Percentiles rank a stretch among this genome's conserved stretches.
These are phyloP conservation scores for Drosophila chauvacae DNA, from an alignment of 1,140 invertebrate species.

Conservation along the genomic window DNA sequence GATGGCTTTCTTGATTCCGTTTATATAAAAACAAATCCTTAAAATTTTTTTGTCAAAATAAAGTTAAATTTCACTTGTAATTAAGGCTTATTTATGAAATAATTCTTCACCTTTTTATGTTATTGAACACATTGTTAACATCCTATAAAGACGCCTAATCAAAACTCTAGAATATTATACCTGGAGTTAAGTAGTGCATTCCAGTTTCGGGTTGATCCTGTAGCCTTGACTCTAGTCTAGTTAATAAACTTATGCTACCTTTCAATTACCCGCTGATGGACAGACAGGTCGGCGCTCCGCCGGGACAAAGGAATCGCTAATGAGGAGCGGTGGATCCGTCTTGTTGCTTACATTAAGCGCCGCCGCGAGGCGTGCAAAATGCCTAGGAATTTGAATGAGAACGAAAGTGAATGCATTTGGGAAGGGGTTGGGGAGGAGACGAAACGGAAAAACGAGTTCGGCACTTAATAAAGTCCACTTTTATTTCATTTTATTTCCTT, in stretches of 20 bases:
- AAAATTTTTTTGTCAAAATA: not conserved
- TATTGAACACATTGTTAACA: too few relatives aligned
- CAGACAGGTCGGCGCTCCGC: conserved; percentile 61
- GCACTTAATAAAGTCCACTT: conserved; percentile 66
- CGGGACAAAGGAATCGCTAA: conserved; percentile 71
- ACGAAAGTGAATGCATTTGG: conserved; percentile 56
- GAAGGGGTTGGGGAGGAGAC: not conserved
- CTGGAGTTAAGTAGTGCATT: not conserved
- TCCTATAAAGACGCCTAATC: accelerated
- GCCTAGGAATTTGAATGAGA: conserved; percentile 76
- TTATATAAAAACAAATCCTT: not conserved
- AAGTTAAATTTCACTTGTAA: not conserved
- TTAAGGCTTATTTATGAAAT: not conserved
- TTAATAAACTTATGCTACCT: conserved; percentile 59
- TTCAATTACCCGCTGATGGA: conserved; percentile 44
- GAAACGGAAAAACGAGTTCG: conserved; percentile 31
- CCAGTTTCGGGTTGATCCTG: conserved; percentile 1
- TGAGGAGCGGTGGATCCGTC: conserved; percentile 66
- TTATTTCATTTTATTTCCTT: conserved; percentile 26
- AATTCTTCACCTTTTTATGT: too few relatives aligned
- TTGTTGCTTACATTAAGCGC: conserved; percentile 73
- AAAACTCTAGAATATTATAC: too few relatives aligned
- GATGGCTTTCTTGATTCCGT: conserved; percentile 10
- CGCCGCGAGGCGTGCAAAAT: conserved; percentile 51
- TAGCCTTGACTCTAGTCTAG: not conserved